Base-by-base conservation (phyloP, 2,888 invertebrate species). In the Taenaris catops region DNA sequence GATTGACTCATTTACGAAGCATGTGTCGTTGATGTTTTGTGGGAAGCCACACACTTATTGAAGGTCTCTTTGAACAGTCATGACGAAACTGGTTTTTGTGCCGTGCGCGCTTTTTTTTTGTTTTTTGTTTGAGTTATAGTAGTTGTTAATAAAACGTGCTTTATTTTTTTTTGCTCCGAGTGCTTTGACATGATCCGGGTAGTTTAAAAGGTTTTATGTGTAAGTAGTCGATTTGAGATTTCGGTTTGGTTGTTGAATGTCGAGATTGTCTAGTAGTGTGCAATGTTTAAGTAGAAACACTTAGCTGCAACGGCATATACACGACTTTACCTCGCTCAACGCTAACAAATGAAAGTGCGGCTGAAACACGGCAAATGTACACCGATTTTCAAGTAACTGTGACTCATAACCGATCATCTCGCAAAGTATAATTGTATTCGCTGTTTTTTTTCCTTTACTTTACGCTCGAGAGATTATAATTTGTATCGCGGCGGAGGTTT, bases 401-500 rank as follows among this genome's bases (percentile, higher is more conserved):
- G 44, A 41, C 25, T 44, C 41, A 44, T 17, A 23, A 21, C 26
- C 36, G 25, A 39, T 27, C 37, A 28, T 40, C 39, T 42, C 21
- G 37, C 14, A 42, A 44, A 39, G 44, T 42, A 28, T 41, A 37
- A 20, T 27, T 33, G 17, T 7, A 24, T 34, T 38, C 4, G 3
- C 3, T 7, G 1, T 42, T 47, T 44, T 50, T 29, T 31, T 38
- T 41, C 21, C 38, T 53, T 50, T 46, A 41, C 46, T 48, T 51
- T 38, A 54, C 55, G 58, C 46, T 54, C 43, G 51, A 53, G 33
- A 43, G 48, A 34, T 43, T 34, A 40, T 43, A 44, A 38, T 48
- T 46, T 41, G 44, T 44, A 38, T 47, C 38, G 51, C 32, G 12
- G 31, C 41, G 48, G 52, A 51, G 68, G 71, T 74, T 74, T 68